Evolutionary conservation across 2,888 invertebrate genomes (phyloP), one percentile per base, ranked within the genome.

Genomic region (Beris chalybata): DNA sequence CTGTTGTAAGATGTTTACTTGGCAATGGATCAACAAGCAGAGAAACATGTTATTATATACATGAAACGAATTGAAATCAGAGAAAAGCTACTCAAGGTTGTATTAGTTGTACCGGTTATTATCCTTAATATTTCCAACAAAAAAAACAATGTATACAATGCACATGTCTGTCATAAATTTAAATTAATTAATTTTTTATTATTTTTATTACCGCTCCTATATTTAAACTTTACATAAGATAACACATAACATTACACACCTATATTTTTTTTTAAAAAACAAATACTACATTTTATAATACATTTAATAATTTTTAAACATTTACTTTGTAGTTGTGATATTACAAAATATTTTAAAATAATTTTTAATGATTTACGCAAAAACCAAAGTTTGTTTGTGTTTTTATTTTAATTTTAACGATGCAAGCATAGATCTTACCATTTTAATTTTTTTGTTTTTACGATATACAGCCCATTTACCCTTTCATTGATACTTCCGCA

Each of bases 341-440:
- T 58, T 58, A 58, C 29, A 47, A 58, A 58, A 58, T 58, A 58
- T 58, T 58, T 58, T 58, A 58, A 44, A 58, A 58, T 58, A 58
- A 58, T 58, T 32, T 58, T 44, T 38, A 45, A 45, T 58, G 57
- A 47, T 58, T 58, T 58, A 44, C 45, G 57, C 47, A 29, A 58
- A 44, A 22, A 45, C 9, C n/a, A 43, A 22, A 22, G 13, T 56
- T n/a, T 4, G 5, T 38, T 38, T 22, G 29, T 58, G 57, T 58
- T 58, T 32, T 58, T 58, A 58, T 58, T 58, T 58, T 53, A 15
- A 22, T 53, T 53, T 54, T 54, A 30, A 30, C 38, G 38, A 9
- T 38, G 38, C 38, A 38, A 38, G 38, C 38, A 4, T 4, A 9
- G 38, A 38, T 30, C 12, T 22, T 54, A 5, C 31, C 12, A 31